Evolutionary conservation across 2,797 vertebrate species (phyloP), one percentile per base, ranked within the genome.

Genomic region (Coranthus polyacanthus): DNA sequence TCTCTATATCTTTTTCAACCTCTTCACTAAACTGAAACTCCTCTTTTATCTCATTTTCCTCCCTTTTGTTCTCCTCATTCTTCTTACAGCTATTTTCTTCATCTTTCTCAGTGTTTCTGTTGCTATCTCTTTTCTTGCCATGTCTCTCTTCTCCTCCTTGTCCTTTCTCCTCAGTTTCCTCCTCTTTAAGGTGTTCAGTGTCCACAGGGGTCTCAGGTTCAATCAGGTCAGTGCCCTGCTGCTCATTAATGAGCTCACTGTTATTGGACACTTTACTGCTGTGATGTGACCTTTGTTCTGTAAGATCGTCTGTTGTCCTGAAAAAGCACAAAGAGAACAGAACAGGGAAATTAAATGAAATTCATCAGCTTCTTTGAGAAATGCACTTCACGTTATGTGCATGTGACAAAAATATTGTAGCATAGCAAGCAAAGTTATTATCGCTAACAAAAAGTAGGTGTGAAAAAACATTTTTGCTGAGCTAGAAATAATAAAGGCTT

Each of bases 281-380:
- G 15, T 39, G 21, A 44, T 62, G 34, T 43, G 46, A 58, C 16
- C 43, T 21, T 16, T 47, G 41, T 12, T 72, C 56, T 6, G 16
- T 18, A 16, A 17, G 32, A 15, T 77, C 53, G 34, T 68, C 68
- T 42, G 21, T 18, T 43, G 41, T 39, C 56, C 87, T 87, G 49
- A 55, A 78, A 79, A 60, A 62, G 51, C 1, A 12, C 22, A 41
- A 12, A 12, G 6, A 66, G n/a, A 38, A 43, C 8, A 58, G 10
- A 32, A 61, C 0, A 43, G 2, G 5, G 7, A 43, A 54, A 1
- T 8, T 17, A 26, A 58, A 37, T 44, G 3, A 2, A 41, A 43
- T 15, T 24, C 6, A 51, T 32, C 13, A 42, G 21, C 18, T 51
- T 34, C 20, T 60, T 37, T 54, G 6, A 21, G 13, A 52, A 4